Evolutionary conservation across 2,888 invertebrate genomes (phyloP), one percentile per base, ranked within the genome.

Genomic region (Orthosia incerta): DNA sequence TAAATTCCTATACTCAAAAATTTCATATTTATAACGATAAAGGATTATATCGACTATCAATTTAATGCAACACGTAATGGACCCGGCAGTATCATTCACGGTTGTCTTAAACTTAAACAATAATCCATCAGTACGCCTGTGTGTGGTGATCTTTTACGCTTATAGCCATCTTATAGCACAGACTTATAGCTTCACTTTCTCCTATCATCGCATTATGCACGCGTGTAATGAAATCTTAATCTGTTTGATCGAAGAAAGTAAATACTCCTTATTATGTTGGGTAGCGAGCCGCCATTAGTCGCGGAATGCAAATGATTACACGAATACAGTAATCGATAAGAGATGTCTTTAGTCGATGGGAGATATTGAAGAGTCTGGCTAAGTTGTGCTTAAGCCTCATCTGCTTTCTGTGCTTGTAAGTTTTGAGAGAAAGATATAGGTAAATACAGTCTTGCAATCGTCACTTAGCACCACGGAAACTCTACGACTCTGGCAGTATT

Each of bases 171-270:
- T 55, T 76, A 76, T 23, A 56, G 67, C 20, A 50, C 39, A 57
- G 50, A 31, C 77, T 82, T 78, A 80, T 84, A 76, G 68, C 68
- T 68, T 80, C 79, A 88, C 91, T 91, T 91, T 91, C 91, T 85
- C 89, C 77, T 80, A 87, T 91, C 86, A 89, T 78, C 79, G 84
- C 82, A 86, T 91, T 91, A 89, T 80, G 81, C 78, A 86, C 78
- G 86, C 83, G 85, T 86, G 88, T 89, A 89, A 87, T 86, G 83
- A 81, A 87, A 86, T 80, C 82, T 75, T 81, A 85, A 87, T 87
- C 85, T 82, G 73, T 79, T 72, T 78, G 83, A 89, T 87, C 82
- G 77, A 88, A 82, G 85, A 87, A 86, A 86, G 85, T 84, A 76
- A 80, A 79, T 76, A 84, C 77, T 71, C 62, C 69, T 83, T 86